Evolutionary conservation across 2,888 invertebrate genomes (phyloP).

Genomic region (Dryobota labecula): DNA sequence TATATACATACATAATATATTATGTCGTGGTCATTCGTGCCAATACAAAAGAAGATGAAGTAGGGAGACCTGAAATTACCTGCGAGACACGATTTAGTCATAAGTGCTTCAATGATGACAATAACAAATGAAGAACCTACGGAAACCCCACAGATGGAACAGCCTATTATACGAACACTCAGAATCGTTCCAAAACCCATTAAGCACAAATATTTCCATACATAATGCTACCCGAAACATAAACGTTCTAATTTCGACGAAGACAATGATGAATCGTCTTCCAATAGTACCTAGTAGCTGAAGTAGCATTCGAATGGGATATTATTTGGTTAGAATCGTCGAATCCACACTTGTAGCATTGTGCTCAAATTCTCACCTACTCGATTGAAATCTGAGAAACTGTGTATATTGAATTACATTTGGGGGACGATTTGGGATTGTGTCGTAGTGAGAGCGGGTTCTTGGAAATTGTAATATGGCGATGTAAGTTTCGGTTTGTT

Average conservation of each 20-base stretch:
- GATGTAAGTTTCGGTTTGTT: neutral
- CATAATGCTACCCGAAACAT: conserved; percentile 31
- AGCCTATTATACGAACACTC: conserved; percentile 13
- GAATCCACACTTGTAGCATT: conserved; percentile 45
- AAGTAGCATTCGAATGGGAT: conserved; percentile 41
- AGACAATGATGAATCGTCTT: conserved; percentile 58
- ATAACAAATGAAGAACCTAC: conserved; percentile 31
- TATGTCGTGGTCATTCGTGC: too few relatives aligned
- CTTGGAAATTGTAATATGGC: neutral
- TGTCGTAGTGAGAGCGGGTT: conserved; percentile 33
- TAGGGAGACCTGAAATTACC: neutral
- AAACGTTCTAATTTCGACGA: conserved; percentile 40
- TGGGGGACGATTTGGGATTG: conserved; percentile 24
- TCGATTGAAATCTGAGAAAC: conserved; percentile 55
- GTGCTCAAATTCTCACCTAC: conserved; percentile 54
- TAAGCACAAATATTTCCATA: conserved; percentile 27
- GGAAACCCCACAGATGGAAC: conserved; percentile 11
- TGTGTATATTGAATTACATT: conserved; percentile 61
- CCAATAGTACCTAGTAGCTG: conserved; percentile 38
- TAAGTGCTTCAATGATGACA: conserved; percentile 1
- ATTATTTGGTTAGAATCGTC: conserved; percentile 38
- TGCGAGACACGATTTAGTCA: neutral
- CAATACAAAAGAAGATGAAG: neutral
- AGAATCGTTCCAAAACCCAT: conserved; percentile 37
- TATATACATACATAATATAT: too few relatives aligned